These are phyloP conservation scores for Tenrec ecaudatus DNA, from an alignment of 2,113 vertebrate species.

Conservation along the genomic window DNA sequence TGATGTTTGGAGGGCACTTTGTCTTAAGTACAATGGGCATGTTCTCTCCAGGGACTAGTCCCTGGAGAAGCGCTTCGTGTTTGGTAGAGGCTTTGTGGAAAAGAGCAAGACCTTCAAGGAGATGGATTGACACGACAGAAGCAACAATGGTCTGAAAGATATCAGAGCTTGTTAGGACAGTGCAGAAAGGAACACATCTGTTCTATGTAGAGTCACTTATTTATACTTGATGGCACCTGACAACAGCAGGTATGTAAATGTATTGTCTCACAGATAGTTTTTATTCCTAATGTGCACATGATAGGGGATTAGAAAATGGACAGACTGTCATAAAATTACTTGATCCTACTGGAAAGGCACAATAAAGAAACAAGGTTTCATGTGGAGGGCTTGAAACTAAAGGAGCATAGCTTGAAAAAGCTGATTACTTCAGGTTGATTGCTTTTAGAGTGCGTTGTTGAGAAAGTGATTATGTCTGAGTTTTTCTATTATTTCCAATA, in stretches of 20 bases:
- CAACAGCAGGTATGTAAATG: neutral
- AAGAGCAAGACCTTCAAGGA: neutral
- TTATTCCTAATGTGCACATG: slow-evolving; percentile 5
- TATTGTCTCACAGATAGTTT: neutral
- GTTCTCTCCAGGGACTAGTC: neutral
- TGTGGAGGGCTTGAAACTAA: neutral
- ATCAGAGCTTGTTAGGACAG: neutral
- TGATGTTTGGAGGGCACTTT: neutral
- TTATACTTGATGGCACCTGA: neutral
- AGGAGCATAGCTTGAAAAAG: neutral
- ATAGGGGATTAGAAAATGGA: neutral
- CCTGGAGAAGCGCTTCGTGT: neutral
- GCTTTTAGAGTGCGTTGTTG: neutral
- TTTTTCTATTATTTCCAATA: slow-evolving; percentile 42
- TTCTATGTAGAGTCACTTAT: neutral
- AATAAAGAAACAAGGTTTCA: neutral
- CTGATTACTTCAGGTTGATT: neutral
- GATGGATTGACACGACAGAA: neutral
- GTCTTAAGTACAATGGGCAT: neutral
- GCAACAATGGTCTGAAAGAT: neutral
- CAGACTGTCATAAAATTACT: neutral
- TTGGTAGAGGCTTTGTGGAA: neutral
- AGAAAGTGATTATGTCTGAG: neutral
- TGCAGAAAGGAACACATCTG: neutral
- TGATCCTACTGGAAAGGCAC: neutral